Evolutionary conservation across 2,113 vertebrate species (phyloP).

Genomic region (Bubo bubo): DNA sequence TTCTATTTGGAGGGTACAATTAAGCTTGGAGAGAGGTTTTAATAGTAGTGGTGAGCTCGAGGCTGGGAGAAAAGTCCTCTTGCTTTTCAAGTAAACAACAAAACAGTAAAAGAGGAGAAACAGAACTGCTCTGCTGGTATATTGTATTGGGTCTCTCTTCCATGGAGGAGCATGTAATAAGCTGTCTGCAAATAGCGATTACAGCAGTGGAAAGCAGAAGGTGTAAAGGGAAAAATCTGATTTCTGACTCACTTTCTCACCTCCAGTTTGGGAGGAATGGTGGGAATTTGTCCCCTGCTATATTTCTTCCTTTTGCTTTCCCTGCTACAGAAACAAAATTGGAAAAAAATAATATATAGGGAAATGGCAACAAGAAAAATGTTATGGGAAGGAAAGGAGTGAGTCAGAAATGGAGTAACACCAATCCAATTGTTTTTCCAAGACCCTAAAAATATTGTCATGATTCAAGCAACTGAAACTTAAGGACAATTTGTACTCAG

Average conservation of each 20-base stretch:
- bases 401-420: background rate
- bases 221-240: background rate
- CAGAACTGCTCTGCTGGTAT: background rate
- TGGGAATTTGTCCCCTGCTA: background rate
- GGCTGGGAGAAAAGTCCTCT: background rate
- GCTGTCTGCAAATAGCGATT: fast-evolving
- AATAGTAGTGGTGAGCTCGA: background rate
- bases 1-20: fast-evolving
- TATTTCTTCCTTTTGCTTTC: background rate
- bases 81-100: background rate
- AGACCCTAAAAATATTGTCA: background rate
- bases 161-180: background rate
- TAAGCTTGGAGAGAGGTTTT: background rate
- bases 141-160: background rate
- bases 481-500: background rate
- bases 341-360: background rate
- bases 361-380: background rate
- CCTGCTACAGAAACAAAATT: background rate
- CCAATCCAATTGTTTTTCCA: background rate
- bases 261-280: background rate
- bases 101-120: background rate
- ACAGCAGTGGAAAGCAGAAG: background rate
- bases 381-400: background rate
- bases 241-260: background rate
- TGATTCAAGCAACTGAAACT: background rate